A percentile compares a stretch with the other conserved stretches of the same genome.
Conservation (phyloP, 2,113 vertebrate species). For the Eretmochelys imbricata region DNA sequence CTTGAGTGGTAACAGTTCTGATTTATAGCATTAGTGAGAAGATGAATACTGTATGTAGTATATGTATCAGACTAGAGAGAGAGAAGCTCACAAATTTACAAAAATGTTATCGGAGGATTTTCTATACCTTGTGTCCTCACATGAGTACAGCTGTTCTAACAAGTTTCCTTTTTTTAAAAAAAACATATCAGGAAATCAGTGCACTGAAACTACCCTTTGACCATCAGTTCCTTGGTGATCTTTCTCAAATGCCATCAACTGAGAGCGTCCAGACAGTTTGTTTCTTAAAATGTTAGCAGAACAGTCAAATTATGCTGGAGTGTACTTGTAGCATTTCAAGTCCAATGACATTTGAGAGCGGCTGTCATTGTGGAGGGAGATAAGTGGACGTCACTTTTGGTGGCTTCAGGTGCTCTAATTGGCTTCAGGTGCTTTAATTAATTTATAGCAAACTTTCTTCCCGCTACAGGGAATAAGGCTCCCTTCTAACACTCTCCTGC, state of each 20-base stretch:
- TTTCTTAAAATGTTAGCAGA: not conserved
- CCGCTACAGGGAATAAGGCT: too few species aligned
- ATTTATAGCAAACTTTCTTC: too few species aligned
- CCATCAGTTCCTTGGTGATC: not conserved
- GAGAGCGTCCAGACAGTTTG: not conserved
- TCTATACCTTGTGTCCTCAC: not conserved
- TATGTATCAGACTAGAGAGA: fast-evolving
- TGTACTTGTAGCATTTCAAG: not conserved
- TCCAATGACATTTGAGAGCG: not conserved
- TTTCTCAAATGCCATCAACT: not conserved
- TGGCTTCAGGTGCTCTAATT: too few species aligned
- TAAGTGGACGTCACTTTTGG: not conserved
- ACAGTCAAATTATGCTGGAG: not conserved
- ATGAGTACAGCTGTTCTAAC: not conserved
- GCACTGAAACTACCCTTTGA: not conserved
- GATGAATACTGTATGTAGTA: not conserved
- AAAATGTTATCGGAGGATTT: not conserved
- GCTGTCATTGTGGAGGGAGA: not conserved
- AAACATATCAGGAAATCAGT: not conserved
- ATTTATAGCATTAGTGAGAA: not conserved
- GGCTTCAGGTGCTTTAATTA: too few species aligned
- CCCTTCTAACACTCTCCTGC: too few species aligned
- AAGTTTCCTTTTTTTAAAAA: not conserved
- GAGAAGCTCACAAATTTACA: not conserved
- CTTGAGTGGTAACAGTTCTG: not conserved